Base-by-base conservation (phyloP, 2,797 vertebrate genomes). In the Gadopsis bispinosus region DNA sequence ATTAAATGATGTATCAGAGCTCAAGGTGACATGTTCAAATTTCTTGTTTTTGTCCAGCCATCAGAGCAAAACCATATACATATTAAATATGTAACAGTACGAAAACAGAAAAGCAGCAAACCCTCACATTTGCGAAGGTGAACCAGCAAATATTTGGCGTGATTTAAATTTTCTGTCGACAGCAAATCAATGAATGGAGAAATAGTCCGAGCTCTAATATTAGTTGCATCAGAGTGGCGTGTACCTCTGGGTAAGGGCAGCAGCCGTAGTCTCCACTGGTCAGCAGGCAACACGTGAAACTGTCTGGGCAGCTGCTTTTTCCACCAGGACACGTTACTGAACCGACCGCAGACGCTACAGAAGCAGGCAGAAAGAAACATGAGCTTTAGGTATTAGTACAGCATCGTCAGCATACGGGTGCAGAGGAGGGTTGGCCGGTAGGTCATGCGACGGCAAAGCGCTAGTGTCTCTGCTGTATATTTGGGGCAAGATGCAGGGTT, bases 211-310 rank as follows among this genome's bases (percentile, higher is more conserved):
- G 41, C 41, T 3, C 7, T 1, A 8, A 41, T 31, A 20, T 19
- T 19, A 39, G 41, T 17, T 29, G 7, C 3, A 17, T 14, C 14
- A n/a, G 20, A 55, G n/a, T n/a, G 11, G 0, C 48, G 80, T 84
- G 80, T 81, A 97, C 97, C 19, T 96, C 87, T 60, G 93, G 91
- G 68, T 95, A 94, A 0, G 95, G 96, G 62, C 97, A 98, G 93
- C 97, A 98, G 89, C 96, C 95, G 0, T 95, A 97, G 19, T 81
- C 87, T 13, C 91, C 81, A 0, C 43, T 80, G 48, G 87, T 22
- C 16, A 95, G 75, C 67, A 77, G 61, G 73, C 96, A 98, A 89
- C 97, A 97, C 4, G 96, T 97, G 0, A 71, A 83, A 0, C 71
- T 16, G 0, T 86, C 87, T 0, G 90, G 90, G 33, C 94, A 95